Evolutionary conservation across 2,113 vertebrate genomes (phyloP), one percentile per base, ranked within the genome.

Genomic region (Micronycteris hirsuta): DNA sequence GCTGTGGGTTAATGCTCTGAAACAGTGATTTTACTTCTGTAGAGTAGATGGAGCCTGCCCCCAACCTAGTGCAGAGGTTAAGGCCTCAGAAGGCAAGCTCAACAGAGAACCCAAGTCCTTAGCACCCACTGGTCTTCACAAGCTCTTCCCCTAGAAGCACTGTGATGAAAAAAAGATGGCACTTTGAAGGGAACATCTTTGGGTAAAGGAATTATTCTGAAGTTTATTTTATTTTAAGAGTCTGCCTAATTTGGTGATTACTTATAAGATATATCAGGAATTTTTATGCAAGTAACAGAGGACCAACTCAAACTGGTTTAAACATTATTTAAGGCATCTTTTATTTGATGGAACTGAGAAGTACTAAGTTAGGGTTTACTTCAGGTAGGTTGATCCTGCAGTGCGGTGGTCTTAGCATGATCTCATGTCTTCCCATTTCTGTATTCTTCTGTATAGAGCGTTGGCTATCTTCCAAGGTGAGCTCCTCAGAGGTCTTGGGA

Each of bases 121-220:
- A 5, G n/a, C 28, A 56, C 87, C 28, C 8, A 8, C 5, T 68
- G 58, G 9, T 4, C 47, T 92, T 93, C 56, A 47, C 49, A 86
- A 56, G 38, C 16, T 33, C 63, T 54, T 0, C 9, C 33, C 45
- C n/a, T 70, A 81, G 56, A 45, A 45, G 20, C 24, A 24, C 15
- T 26, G 33, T 52, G n/a, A 74, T 41, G 33, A n/a, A 86, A 71
- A 26, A 78, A 38, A 73, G 9, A 26, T 36, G 8, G 38, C 63
- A 43, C 22, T 89, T 91, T 47, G 65, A 76, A 76, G 68, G n/a
- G 38, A n/a, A 10, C 3, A 15, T 89, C 45, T 88, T 93, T 93
- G 86, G 83, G 12, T 93, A 52, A 58, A 95, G 76, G 31, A 49
- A 85, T 86, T 89, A 83, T 83, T 91, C 49, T 77, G 47, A 87